These are phyloP conservation scores for Thera britannica DNA, from an alignment of 2,888 invertebrate species.

Conservation along the genomic window DNA sequence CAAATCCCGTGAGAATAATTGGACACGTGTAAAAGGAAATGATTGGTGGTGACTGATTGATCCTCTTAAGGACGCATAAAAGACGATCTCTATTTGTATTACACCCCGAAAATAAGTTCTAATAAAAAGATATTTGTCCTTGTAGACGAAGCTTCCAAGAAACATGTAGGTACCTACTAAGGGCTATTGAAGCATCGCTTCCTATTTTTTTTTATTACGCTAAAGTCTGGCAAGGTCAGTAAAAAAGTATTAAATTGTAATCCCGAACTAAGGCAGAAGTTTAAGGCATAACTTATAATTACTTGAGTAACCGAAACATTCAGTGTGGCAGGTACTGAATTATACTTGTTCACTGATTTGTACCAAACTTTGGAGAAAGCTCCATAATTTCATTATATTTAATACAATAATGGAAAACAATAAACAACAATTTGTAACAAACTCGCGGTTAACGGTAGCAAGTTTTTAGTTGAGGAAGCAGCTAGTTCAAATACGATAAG, in stretches of 20 bases:
- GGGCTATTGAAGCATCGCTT: no score
- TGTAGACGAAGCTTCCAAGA: background rate
- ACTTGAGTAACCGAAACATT: no score
- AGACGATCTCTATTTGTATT: constrained; percentile 2
- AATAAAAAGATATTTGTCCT: background rate
- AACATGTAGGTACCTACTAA: no score
- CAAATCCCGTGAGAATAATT: background rate
- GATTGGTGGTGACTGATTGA: background rate
- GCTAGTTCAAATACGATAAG: background rate
- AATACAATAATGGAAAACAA: background rate
- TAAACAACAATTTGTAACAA: constrained; percentile 1
- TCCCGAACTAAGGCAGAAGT: no score
- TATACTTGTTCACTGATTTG: background rate
- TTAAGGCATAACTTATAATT: no score
- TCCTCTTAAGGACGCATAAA: constrained; percentile 25
- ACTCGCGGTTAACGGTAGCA: background rate
- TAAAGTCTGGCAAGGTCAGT: no score
- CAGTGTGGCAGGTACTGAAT: background rate
- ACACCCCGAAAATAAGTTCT: constrained; percentile 1
- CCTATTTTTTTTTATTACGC: no score
- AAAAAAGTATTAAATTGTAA: no score
- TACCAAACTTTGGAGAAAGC: background rate
- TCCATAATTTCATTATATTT: background rate
- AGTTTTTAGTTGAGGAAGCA: constrained; percentile 2
- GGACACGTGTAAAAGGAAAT: background rate